Evolutionary conservation across 1,140 invertebrate genomes (phyloP).

Genomic region (Lepidurus arcticus): DNA sequence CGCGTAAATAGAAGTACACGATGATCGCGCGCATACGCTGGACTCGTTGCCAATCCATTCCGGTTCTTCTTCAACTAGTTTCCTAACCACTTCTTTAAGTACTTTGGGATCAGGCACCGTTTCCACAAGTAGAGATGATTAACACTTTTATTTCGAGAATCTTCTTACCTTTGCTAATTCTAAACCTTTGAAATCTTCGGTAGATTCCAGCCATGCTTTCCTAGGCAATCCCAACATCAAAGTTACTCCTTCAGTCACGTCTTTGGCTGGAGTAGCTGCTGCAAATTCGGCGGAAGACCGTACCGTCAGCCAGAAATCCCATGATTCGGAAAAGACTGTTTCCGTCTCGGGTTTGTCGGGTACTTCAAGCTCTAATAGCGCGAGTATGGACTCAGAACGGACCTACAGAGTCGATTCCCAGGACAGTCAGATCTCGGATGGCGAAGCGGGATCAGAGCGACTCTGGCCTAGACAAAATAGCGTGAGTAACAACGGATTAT

Average conservation of each 20-base stretch:
- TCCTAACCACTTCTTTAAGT: neutral
- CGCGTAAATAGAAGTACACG: constrained; percentile 25
- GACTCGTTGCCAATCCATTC: constrained; percentile 26
- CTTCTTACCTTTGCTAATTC: neutral
- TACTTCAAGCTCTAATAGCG: constrained; percentile 59
- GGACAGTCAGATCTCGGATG: constrained; percentile 73
- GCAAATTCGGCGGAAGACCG: constrained; percentile 46
- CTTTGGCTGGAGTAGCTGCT: constrained; percentile 7
- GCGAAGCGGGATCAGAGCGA: constrained; percentile 50
- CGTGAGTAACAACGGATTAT: constrained; percentile 50
- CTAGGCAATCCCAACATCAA: neutral
- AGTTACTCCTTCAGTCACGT: constrained; percentile 28
- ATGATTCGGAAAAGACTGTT: constrained; percentile 79
- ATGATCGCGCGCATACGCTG: constrained; percentile 31
- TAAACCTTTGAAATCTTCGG: neutral
- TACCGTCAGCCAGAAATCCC: constrained; percentile 64
- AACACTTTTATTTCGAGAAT: neutral
- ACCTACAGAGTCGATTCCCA: constrained; percentile 75
- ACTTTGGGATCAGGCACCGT: neutral
- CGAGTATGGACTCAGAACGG: constrained; percentile 74
- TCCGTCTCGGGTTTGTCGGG: constrained; percentile 46
- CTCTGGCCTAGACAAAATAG: constrained; percentile 84
- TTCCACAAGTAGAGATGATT: neutral
- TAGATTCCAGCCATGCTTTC: neutral
- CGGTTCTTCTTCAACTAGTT: neutral